A percentile compares a stretch with the other conserved stretches of the same genome.
These are phyloP conservation scores for Barnardius zonarius DNA, from an alignment of 2,113 vertebrate species.

Conservation along the genomic window DNA sequence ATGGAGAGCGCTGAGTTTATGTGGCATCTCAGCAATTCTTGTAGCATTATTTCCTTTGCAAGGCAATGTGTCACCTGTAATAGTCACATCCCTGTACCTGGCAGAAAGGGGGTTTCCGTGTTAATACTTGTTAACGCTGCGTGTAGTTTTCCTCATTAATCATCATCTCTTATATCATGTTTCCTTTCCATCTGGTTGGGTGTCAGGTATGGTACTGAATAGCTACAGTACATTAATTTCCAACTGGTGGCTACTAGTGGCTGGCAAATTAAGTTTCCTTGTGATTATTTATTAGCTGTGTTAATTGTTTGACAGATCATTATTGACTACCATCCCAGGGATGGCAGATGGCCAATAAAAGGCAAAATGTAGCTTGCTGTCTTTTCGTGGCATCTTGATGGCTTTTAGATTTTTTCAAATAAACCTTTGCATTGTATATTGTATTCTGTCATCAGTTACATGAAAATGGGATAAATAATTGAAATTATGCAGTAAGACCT, in stretches of 20 bases:
- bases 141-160: slow-evolving; percentile 6
- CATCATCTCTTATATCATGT: neutral
- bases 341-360: slow-evolving; percentile 70
- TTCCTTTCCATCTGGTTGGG: slow-evolving; percentile 28
- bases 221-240: slow-evolving; percentile 55
- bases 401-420: neutral
- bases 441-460: neutral
- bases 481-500: neutral
- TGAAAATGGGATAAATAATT: neutral
- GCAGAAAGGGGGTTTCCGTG: neutral
- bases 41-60: neutral
- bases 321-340: slow-evolving; percentile 58
- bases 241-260: slow-evolving; percentile 29
- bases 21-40: neutral
- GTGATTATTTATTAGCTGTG: slow-evolving; percentile 68
- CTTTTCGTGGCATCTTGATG: slow-evolving; percentile 32
- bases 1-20: neutral
- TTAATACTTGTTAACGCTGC: neutral
- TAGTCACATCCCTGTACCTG: neutral
- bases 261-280: slow-evolving; percentile 24
- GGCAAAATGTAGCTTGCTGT: slow-evolving; percentile 31
- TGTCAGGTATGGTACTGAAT: slow-evolving; percentile 27
- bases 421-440: neutral
- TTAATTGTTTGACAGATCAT: slow-evolving; percentile 75
- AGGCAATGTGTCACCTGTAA: neutral